A percentile compares a stretch with the other conserved stretches of the same genome.
Conservation (phyloP, 2,113 vertebrate genomes). For the Hemicordylus capensis region DNA sequence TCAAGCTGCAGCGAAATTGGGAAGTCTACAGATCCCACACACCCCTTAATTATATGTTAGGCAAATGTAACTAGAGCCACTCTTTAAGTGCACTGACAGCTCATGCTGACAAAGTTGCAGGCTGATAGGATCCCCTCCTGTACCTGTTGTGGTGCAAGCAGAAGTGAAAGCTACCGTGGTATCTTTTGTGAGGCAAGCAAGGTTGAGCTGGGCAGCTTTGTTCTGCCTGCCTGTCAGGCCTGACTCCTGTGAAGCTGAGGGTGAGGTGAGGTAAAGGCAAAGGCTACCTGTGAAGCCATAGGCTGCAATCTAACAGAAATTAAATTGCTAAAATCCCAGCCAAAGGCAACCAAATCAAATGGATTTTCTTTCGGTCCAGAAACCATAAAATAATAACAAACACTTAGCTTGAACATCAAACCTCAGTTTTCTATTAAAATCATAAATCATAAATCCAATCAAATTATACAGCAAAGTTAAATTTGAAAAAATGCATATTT, state of each 20-base stretch:
- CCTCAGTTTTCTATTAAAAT: too few relatives aligned
- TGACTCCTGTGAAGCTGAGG: not conserved
- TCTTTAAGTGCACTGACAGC: constrained; percentile 57
- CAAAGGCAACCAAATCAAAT: too few relatives aligned
- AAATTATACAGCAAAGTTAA: too few relatives aligned
- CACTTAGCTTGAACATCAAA: too few relatives aligned
- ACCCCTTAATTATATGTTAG: constrained; percentile 69
- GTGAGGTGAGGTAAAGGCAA: not conserved
- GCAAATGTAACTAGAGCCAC: constrained; percentile 60
- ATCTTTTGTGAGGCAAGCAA: not conserved
- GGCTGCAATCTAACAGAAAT: not conserved
- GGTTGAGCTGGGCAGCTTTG: not conserved
- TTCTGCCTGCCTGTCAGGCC: not conserved
- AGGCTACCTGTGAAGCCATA: not conserved
- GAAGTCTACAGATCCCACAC: constrained; percentile 64
- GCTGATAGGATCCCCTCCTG: constrained; percentile 37
- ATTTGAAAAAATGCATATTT: too few relatives aligned
- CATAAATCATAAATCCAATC: too few relatives aligned
- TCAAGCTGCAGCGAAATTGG: constrained; percentile 63
- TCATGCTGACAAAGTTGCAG: constrained; percentile 58
- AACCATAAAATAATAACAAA: too few relatives aligned
- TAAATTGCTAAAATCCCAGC: not conserved
- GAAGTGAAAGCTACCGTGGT: not conserved
- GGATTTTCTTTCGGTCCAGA: too few relatives aligned
- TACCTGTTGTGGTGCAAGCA: not conserved